Base-by-base conservation (phyloP, 1,140 invertebrate genomes). In the Diorhabda sublineata region DNA sequence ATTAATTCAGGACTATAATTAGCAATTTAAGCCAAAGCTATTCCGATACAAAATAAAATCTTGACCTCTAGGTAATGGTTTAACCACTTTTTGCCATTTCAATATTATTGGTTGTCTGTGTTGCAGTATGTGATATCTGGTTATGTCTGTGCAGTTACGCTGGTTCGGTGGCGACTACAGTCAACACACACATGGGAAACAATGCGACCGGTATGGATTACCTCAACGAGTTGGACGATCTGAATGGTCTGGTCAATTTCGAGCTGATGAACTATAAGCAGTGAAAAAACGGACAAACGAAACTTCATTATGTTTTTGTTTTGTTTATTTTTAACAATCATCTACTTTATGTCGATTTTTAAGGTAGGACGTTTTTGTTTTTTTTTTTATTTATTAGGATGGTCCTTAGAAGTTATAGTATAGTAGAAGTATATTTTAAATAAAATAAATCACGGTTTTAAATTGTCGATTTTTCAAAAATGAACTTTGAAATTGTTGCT, bases 61-160 rank as follows among this genome's bases (percentile, higher is more conserved):
- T 26, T 26, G 26, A 26, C 26, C 26, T 26, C 26, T 26, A 26
- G 26, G 26, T 26, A 26, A 26, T 26, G 26, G 26, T 26, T 26
- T 26, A 26, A 26, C 26, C 26, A 26, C 26, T 26, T 26, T 26
- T 26, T 47, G 59, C 57, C 41, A 66, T 66, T 61, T 70, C 57
- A 58, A 56, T 70, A 63, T 72, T 47, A 56, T 67, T 75, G 77
- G 75, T 78, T 71, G 77, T 80, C 78, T 81, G 78, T 78, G 75
- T 78, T 80, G 78, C 77, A 79, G 77, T 69, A 77, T 83, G 82
- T 82, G 81, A 81, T 83, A 82, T 76, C 82, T 84, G 67, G 78
- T 83, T 66, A 84, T 84, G 69, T 77, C 81, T 61, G 82, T 83
- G 67, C 81, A 80, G 80, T 76, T 80, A 78, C 70, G 75, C 75